These are phyloP conservation scores for Psephotus haematonotus DNA, from an alignment of 2,113 vertebrate species.

Conservation along the genomic window DNA sequence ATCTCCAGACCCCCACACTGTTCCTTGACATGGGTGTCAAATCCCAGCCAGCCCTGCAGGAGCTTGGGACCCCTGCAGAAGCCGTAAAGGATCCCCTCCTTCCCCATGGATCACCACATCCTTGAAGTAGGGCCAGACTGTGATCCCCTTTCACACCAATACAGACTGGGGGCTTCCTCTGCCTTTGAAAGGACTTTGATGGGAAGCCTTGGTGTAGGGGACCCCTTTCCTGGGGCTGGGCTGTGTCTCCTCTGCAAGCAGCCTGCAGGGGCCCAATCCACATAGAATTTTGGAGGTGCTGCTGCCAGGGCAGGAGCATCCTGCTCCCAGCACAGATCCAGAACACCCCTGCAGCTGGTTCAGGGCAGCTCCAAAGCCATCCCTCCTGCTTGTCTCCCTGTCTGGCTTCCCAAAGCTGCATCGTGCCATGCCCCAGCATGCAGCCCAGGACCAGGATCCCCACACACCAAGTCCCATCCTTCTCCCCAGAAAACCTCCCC, in stretches of 20 bases:
- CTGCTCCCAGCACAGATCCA: rapidly evolving
- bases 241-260: background rate
- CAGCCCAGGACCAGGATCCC: rapidly evolving
- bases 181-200: background rate
- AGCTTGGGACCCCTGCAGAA: rapidly evolving
- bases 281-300: background rate
- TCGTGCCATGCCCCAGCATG: rapidly evolving
- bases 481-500: background rate
- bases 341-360: background rate
- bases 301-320: background rate
- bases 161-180: background rate
- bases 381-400: rapidly evolving
- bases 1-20: background rate
- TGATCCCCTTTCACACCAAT: background rate
- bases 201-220: background rate
- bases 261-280: background rate
- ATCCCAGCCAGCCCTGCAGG: background rate
- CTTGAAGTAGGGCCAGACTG: background rate
- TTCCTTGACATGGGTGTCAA: no score
- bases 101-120: background rate
- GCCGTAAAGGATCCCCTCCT: rapidly evolving
- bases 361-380: background rate
- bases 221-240: background rate
- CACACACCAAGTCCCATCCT: rapidly evolving
- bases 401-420: rapidly evolving